Conservation (phyloP, 2,113 vertebrate genomes). For the Danio rerio region DNA sequence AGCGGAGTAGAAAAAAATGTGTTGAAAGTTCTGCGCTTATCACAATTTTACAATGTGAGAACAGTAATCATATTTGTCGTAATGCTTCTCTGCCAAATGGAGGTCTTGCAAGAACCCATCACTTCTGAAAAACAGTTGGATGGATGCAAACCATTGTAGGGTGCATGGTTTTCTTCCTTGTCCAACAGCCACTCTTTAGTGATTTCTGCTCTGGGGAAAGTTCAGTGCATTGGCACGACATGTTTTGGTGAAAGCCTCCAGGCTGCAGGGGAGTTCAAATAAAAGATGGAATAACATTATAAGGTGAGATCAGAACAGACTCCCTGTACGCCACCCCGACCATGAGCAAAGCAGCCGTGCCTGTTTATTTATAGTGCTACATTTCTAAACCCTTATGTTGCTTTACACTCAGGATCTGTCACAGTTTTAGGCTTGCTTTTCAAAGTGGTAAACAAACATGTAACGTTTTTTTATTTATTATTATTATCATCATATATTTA, state of each 20-base stretch:
- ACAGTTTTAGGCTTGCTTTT: background rate
- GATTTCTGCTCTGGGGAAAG: constrained; percentile 7
- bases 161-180: background rate
- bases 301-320: constrained; percentile 33
- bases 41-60: background rate
- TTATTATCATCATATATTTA: background rate
- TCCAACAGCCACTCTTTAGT: constrained; percentile 1
- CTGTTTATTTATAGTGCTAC: constrained; percentile 49
- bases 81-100: background rate
- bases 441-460: constrained; percentile 5
- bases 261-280: constrained; percentile 33
- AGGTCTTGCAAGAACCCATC: constrained; percentile 10
- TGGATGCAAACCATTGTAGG: constrained; percentile 6
- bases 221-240: background rate
- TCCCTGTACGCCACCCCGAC: constrained; percentile 27
- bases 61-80: background rate
- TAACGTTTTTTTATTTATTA: no score
- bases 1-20: background rate
- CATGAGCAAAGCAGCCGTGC: constrained; percentile 20
- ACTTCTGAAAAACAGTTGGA: background rate
- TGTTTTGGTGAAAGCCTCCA: background rate
- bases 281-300: constrained; percentile 43
- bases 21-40: background rate
- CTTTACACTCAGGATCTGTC: constrained; percentile 5
- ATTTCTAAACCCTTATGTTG: constrained; percentile 36